Evolutionary conservation across 2,113 vertebrate genomes (phyloP).

Genomic region (Panthera tigris): DNA sequence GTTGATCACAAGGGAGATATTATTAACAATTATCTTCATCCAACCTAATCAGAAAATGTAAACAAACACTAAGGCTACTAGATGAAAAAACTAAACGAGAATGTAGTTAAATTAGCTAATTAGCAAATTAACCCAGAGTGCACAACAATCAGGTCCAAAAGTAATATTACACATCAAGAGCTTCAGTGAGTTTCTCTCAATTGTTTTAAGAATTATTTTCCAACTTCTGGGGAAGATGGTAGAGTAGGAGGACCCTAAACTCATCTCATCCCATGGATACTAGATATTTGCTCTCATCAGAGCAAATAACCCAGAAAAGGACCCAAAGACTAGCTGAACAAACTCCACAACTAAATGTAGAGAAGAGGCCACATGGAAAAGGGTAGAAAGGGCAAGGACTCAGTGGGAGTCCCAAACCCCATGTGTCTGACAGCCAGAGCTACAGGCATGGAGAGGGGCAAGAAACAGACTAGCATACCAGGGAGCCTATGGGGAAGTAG

Average conservation of each 20-base stretch:
- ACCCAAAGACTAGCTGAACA: not conserved
- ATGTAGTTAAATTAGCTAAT: not conserved
- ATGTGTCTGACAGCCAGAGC: not conserved
- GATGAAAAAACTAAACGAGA: not conserved
- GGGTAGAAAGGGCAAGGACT: not conserved
- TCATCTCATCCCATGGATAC: not conserved
- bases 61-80: not conserved
- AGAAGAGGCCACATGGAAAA: not conserved
- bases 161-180: not conserved
- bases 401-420: not conserved
- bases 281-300: not conserved
- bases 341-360: not conserved
- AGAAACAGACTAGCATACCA: not conserved
- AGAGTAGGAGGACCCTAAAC: not conserved
- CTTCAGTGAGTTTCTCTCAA: not conserved
- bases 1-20: not conserved
- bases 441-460: not conserved
- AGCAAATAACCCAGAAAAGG: not conserved
- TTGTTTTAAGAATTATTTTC: not conserved
- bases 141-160: not conserved
- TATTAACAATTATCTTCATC: not conserved
- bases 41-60: conserved; percentile 16
- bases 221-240: not conserved
- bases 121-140: not conserved
- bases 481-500: not conserved